These are phyloP conservation scores for Macrotus californicus DNA, from an alignment of 2,113 vertebrate species.

Conservation along the genomic window DNA sequence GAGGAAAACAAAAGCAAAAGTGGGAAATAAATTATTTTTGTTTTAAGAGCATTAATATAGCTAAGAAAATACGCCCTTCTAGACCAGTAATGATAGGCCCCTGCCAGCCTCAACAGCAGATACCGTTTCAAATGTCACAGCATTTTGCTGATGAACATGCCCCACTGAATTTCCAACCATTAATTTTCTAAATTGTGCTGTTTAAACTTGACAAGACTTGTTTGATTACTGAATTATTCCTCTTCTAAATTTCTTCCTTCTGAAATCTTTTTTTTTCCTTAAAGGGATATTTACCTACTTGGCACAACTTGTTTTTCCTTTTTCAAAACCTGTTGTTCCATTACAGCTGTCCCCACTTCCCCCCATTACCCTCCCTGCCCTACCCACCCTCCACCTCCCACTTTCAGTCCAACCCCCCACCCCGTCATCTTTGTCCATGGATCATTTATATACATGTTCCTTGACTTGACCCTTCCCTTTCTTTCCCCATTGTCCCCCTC, in stretches of 20 bases:
- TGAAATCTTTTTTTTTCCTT: background rate
- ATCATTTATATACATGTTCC: too few species aligned
- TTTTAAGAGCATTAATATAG: constrained; percentile 31
- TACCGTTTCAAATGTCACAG: constrained; percentile 9
- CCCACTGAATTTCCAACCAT: constrained; percentile 44
- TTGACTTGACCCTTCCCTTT: too few species aligned
- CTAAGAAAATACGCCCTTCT: background rate
- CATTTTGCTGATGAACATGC: constrained; percentile 44
- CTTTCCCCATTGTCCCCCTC: too few species aligned
- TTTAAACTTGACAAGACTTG: constrained; percentile 63
- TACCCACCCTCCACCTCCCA: too few species aligned
- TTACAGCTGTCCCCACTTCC: too few species aligned
- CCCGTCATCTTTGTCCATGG: too few species aligned
- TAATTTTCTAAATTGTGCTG: constrained; percentile 56
- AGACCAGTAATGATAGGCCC: background rate
- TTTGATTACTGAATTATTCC: constrained; percentile 31
- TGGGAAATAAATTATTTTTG: background rate
- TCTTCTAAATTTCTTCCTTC: constrained; percentile 35
- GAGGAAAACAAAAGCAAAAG: background rate
- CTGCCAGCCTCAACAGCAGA: background rate
- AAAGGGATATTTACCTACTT: background rate
- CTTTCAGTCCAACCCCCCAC: too few species aligned
- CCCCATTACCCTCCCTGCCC: too few species aligned
- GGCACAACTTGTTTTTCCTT: background rate
- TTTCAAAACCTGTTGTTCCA: too few species aligned